These are phyloP conservation scores for Empidonax alnorum DNA, from an alignment of 2,113 vertebrate genomes.

Conservation along the genomic window DNA sequence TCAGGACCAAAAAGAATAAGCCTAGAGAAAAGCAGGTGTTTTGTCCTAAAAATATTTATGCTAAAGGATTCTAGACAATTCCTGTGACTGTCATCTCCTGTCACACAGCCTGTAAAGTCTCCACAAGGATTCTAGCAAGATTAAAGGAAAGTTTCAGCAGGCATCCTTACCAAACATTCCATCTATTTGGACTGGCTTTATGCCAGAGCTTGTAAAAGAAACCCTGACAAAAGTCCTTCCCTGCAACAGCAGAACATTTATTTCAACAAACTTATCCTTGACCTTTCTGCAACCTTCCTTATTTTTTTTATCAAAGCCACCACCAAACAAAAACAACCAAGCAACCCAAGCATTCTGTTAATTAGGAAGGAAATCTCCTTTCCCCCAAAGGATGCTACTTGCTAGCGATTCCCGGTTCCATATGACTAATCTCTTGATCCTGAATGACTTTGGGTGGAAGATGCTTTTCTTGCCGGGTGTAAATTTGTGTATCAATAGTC, in stretches of 20 bases:
- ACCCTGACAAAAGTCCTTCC: background rate
- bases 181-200: slow-evolving; percentile 21
- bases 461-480: background rate
- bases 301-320: background rate
- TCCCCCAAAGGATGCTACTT: background rate
- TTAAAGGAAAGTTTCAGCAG: background rate
- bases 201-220: background rate
- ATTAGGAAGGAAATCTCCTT: background rate
- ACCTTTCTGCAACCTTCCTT: background rate
- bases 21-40: background rate
- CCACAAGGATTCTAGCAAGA: background rate
- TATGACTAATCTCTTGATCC: background rate
- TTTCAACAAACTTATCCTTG: background rate
- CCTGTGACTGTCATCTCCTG: background rate
- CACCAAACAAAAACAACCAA: background rate
- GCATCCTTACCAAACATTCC: background rate
- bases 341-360: background rate
- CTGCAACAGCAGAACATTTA: background rate
- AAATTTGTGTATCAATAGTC: background rate
- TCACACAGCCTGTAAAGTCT: background rate
- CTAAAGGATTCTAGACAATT: background rate
- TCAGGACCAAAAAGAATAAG: background rate
- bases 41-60: background rate
- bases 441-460: background rate
- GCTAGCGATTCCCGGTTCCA: background rate